phyloP scores from a whole-genome alignment of 2,113 vertebrate genomes.

The Sinocyclocheilus anophthalmus region DNA sequence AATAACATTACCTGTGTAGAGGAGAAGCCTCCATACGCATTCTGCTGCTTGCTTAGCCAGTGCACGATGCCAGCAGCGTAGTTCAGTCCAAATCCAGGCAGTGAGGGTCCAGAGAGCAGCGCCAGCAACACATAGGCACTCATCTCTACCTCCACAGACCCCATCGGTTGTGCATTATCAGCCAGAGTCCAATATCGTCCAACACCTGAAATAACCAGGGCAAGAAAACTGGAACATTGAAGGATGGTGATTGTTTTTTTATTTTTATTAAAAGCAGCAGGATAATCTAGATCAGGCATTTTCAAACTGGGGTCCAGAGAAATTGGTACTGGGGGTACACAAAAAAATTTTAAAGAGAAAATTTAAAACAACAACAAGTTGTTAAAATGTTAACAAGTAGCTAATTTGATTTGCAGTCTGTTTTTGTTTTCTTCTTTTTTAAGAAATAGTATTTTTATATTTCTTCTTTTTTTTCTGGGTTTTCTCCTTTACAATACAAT shows the following conservation, averaged over 20 bases:
- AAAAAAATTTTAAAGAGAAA: not conserved
- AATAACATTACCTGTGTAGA: conserved; percentile 82
- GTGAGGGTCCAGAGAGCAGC: conserved; percentile 69
- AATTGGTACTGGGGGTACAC: not conserved
- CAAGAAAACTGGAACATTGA: not conserved
- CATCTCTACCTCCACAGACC: conserved; percentile 80
- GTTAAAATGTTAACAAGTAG: too few relatives aligned
- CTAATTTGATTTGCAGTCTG: too few relatives aligned
- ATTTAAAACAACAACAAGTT: too few relatives aligned
- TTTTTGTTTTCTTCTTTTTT: too few relatives aligned
- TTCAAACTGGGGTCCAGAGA: not conserved
- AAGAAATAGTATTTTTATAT: too few relatives aligned
- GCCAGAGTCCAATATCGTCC: conserved; percentile 68
- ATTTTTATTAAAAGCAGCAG: not conserved
- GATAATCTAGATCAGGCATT: not conserved
- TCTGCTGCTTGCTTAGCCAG: conserved; percentile 84
- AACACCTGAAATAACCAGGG: conserved; percentile 58
- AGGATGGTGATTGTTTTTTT: not conserved
- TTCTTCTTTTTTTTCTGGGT: not conserved
- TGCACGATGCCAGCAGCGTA: conserved; percentile 73
- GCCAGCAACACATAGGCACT: conserved; percentile 80
- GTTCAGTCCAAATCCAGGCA: conserved; percentile 65
- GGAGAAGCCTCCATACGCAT: conserved; percentile 82
- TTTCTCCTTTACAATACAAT: not conserved
- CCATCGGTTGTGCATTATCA: conserved; percentile 56